Base-by-base conservation (phyloP, 2,113 vertebrate genomes). In the Pithys albifrons region DNA sequence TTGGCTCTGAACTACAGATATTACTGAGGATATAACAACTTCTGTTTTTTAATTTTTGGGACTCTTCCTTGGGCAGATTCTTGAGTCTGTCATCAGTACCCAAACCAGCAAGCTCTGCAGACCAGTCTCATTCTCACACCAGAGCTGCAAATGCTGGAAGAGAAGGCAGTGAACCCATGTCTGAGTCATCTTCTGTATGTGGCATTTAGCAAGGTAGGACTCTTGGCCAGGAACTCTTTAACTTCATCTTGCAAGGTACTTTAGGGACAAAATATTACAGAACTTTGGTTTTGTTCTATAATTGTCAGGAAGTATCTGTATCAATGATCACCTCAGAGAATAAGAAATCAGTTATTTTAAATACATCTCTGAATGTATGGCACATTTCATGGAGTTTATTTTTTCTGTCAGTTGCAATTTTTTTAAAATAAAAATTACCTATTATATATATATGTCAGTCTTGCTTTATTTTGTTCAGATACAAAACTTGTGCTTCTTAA, bases 351-450 rank as follows among this genome's bases (percentile, higher is more conserved):
- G 16, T 35, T 33, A 67, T 84, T 64, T 82, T 27, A 88, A 85
- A 79, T 93, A 2, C 33, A 64, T 78, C 85, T 93, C 25, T 92
- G 95, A 97, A 93, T 95, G 91, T 88, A 92, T 54, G 83, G 70
- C 77, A 84, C 58, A 45, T 84, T 71, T 89, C 33, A 89, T 28
- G 29, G 51, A 48, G 19, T 84, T 94, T 39, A 41, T 52, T 69
- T 81, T 82, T 82, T 85, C 73, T 91, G 90, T 84, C 45, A 37
- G 66, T 77, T 73, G 78, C 65, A 86, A 71, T 73, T 3, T 62
- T 95, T 91, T 95, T 80, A 57, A 5, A 91, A 89, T 96, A 96
- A 95, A 97, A 87, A 74, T 59, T 69, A 73, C 79, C 52, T 82
- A 64, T 92, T 69, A 58, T 78, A 61, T 59, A 67, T 14, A 79